These are phyloP conservation scores for Ceratothoa steindachneri DNA, from an alignment of 2,888 invertebrate genomes.

Conservation along the genomic window DNA sequence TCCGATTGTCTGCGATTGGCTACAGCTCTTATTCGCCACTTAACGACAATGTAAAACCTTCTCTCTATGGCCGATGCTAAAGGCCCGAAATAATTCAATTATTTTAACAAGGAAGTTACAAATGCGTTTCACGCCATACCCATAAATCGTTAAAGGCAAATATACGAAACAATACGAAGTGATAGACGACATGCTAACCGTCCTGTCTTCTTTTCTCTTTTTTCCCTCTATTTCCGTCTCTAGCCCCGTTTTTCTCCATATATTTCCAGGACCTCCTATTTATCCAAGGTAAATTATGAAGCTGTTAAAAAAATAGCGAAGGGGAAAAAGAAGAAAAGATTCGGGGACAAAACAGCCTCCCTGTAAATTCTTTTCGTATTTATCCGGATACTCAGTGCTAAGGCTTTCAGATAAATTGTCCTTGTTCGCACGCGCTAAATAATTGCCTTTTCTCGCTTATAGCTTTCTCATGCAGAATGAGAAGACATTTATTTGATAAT, in stretches of 20 bases:
- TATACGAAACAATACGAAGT: not conserved
- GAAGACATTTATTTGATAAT: not conserved
- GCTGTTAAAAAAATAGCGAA: not conserved
- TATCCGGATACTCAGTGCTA: not conserved
- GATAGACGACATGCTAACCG: not conserved
- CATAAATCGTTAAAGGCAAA: not conserved
- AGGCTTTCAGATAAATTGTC: not conserved
- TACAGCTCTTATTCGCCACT: not conserved
- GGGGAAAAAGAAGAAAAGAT: not conserved
- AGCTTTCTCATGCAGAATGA: not conserved
- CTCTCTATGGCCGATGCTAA: not conserved
- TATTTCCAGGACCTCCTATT: not conserved
- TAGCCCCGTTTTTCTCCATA: not conserved
- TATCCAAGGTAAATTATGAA: not conserved
- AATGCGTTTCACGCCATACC: not conserved
- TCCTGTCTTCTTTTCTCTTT: no score
- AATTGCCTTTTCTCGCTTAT: not conserved
- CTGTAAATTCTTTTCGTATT: not conserved
- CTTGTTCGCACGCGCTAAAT: not conserved
- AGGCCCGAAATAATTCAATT: not conserved
- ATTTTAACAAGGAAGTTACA: not conserved
- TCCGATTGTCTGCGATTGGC: not conserved
- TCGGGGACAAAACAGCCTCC: not conserved
- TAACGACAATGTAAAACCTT: not conserved
- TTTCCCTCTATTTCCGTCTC: no score